phyloP scores from a whole-genome alignment of 2,888 invertebrate species.

The Clunio marinus region DNA sequence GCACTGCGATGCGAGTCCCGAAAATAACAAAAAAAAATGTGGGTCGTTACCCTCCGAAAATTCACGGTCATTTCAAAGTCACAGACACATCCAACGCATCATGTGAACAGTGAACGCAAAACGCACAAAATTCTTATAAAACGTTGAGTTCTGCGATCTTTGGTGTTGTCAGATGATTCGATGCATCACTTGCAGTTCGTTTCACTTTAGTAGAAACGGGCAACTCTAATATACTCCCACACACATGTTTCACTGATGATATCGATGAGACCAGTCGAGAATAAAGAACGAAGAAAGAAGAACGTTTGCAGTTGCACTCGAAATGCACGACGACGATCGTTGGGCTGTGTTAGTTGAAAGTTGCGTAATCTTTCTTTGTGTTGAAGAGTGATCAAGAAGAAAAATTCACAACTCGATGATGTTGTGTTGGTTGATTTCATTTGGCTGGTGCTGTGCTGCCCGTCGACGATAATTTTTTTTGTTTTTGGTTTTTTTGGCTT shows the following conservation, averaged over 20 bases:
- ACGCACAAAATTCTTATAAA: conserved; percentile 34
- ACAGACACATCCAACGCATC: conserved; percentile 37
- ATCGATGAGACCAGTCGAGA: too few relatives aligned
- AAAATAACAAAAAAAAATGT: conserved; percentile 38
- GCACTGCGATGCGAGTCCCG: conserved; percentile 23
- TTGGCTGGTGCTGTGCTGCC: conserved; percentile 10
- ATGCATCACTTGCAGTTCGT: not conserved
- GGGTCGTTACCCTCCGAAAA: conserved; percentile 45
- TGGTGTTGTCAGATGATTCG: conserved; percentile 6
- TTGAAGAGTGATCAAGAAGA: not conserved
- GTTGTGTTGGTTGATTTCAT: not conserved
- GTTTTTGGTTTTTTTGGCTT: not conserved
- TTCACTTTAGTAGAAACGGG: not conserved
- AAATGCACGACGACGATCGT: not conserved
- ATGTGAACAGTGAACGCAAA: conserved; percentile 1
- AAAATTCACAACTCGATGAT: not conserved
- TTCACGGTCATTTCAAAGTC: conserved; percentile 45
- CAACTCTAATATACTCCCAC: conserved; percentile 21
- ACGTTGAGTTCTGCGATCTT: conserved; percentile 33
- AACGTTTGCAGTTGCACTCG: conserved; percentile 25
- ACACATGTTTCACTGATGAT: conserved; percentile 19
- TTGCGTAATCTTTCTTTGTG: not conserved
- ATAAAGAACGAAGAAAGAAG: not conserved
- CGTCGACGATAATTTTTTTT: not conserved
- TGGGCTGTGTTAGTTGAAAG: not conserved